Conservation (phyloP, 2,797 vertebrate species). For the Nothura maculosa region DNA sequence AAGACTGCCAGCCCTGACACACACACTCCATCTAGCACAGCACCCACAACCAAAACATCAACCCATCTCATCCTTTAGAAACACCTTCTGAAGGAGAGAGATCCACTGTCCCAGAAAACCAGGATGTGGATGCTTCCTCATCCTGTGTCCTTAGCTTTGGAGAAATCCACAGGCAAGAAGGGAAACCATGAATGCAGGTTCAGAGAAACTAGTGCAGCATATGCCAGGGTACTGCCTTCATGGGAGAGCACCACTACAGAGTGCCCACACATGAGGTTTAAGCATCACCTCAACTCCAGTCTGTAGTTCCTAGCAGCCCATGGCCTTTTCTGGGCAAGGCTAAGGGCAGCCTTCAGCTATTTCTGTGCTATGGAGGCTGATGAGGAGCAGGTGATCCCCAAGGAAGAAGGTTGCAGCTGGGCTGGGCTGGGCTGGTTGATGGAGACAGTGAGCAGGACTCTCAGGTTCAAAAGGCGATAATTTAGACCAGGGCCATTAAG, state of each 20-base stretch:
- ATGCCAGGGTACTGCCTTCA: too few species aligned
- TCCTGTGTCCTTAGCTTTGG: rapidly evolving
- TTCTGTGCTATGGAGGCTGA: background rate
- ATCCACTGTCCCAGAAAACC: rapidly evolving
- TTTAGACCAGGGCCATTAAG: background rate
- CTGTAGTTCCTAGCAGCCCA: background rate
- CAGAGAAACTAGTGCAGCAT: background rate
- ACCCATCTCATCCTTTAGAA: background rate
- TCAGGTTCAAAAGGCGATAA: rapidly evolving
- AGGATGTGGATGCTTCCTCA: rapidly evolving
- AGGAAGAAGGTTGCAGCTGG: background rate
- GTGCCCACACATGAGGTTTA: too few species aligned
- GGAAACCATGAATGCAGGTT: background rate
- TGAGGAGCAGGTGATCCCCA: background rate
- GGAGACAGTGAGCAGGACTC: background rate
- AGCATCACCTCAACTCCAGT: too few species aligned
- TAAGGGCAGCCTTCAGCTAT: background rate
- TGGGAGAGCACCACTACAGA: too few species aligned
- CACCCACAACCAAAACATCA: background rate
- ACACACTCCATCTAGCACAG: background rate
- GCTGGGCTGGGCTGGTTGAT: background rate
- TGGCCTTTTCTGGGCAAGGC: background rate
- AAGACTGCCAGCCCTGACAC: background rate
- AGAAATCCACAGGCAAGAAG: background rate
- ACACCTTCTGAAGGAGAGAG: background rate